A percentile compares a stretch with the other conserved stretches of the same genome.
Conservation (phyloP, 2,797 vertebrate genomes). For the Crenichthys baileyi region DNA sequence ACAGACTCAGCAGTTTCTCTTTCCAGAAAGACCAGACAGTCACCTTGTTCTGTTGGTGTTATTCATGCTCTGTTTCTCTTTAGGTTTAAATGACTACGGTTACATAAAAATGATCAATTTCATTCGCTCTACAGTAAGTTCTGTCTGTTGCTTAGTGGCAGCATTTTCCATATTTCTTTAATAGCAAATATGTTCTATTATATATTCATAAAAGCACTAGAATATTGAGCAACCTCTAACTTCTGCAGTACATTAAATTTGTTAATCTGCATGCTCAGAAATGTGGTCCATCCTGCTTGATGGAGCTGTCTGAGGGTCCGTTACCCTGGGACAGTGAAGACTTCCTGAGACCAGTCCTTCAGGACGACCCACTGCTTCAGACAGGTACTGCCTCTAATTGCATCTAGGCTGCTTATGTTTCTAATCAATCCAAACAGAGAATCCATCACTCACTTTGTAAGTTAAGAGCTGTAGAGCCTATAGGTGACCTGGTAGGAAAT, state of each 20-base stretch:
- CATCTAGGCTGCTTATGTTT: not conserved
- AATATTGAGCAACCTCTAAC: too few relatives aligned
- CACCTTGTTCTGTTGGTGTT: not conserved
- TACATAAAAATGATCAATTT: slow-evolving; percentile 97
- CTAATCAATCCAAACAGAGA: too few relatives aligned
- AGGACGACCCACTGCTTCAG: slow-evolving; percentile 92
- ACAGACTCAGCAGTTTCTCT: not conserved
- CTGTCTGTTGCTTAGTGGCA: not conserved
- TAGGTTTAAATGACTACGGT: slow-evolving; percentile 94
- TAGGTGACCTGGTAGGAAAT: too few relatives aligned
- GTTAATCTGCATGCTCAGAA: slow-evolving; percentile 75
- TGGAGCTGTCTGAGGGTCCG: slow-evolving; percentile 63
- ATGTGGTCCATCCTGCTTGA: slow-evolving; percentile 81
- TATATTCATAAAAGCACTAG: not conserved
- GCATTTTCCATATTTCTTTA: not conserved
- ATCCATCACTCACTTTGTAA: too few relatives aligned
- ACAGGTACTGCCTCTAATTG: slow-evolving; percentile 80
- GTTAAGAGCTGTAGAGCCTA: too few relatives aligned
- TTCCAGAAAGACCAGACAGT: not conserved
- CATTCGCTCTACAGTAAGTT: slow-evolving; percentile 87
- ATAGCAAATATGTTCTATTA: not conserved
- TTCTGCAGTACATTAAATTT: not conserved
- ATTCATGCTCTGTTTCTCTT: not conserved
- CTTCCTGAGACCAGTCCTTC: slow-evolving; percentile 87
- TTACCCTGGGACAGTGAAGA: slow-evolving; percentile 91